Percentiles rank a stretch among this genome's conserved stretches.
Conservation (phyloP, 2,113 vertebrate species). For the Ptyas mucosa region DNA sequence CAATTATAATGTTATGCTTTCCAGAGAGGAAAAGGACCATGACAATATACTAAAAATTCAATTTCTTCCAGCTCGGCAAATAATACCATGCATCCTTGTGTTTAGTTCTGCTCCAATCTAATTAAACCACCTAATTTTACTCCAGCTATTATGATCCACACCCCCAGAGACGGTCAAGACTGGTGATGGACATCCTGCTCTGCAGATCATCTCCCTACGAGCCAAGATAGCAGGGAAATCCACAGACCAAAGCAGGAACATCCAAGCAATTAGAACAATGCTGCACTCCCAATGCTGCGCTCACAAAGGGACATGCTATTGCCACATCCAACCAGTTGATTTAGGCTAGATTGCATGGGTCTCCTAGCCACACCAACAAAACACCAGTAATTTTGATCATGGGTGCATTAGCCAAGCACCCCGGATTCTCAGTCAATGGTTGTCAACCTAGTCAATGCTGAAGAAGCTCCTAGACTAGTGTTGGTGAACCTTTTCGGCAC, state of each 20-base stretch:
- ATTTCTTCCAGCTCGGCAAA: not conserved
- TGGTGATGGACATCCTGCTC: not conserved
- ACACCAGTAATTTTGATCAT: not conserved
- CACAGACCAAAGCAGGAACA: not conserved
- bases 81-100: not conserved
- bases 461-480: not conserved
- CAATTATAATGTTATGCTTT: not conserved
- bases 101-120: not conserved
- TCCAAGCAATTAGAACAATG: not conserved
- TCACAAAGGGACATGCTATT: not conserved
- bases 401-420: not conserved
- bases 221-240: not conserved
- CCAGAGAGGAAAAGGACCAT: not conserved
- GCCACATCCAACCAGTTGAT: not conserved
- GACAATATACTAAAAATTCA: not conserved
- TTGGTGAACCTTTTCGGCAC: too few species aligned
- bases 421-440: not conserved
- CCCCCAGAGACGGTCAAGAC: not conserved
- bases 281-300: fast-evolving
- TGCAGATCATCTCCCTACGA: not conserved
- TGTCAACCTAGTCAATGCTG: not conserved
- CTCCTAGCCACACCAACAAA: not conserved
- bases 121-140: not conserved
- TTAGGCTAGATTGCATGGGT: not conserved
- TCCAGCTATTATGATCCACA: not conserved